Evolutionary conservation across 1,140 invertebrate species (phyloP), one percentile per base, ranked within the genome.

Genomic region (Drosophila pandora): DNA sequence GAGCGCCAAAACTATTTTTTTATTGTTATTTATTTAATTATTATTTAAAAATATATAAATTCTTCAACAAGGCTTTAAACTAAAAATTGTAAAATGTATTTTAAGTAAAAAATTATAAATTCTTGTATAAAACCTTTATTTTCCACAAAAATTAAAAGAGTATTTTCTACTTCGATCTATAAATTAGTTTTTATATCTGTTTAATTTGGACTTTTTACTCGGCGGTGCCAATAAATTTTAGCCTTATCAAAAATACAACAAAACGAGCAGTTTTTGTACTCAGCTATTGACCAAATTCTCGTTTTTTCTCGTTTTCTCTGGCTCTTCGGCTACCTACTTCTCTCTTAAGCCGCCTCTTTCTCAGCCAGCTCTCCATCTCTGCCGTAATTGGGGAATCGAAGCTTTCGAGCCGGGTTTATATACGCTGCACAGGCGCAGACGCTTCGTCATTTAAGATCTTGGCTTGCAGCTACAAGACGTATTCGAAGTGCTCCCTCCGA

Each of bases 371-470:
- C 21, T 13, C 39, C 43, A 8, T 34, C 49, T 13, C 22, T 34
- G 17, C 30, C 47, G 4, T 30, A 34, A 9, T 21, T 23, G 13
- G 2, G 37, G 8, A 17, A 34, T 22, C 34, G 2, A 21, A 54
- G 57, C 47, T 47, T 62, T 69, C 23, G 28, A 49, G 39, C 63
- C 49, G 67, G 58, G 82, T 73, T 90, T 90, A 90, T 87, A 90
- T 90, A 57, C 57, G 70, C 65, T 55, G 79, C 52, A 73, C 76
- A 49, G 60, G 22, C 75, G 76, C 67, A 61, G 53, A 47, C 32
- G 41, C 63, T 63, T 62, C 70, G 73, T 79, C 79, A 90, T 76
- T 90, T 83, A 67, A 47, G 50, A 50, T 72, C 82, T 70, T 52
- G 75, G 53, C 79, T 67, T 75, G 60, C 58, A 90, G 61, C 53